Conservation (phyloP, 2,888 invertebrate genomes). For the Ischnura elegans region DNA sequence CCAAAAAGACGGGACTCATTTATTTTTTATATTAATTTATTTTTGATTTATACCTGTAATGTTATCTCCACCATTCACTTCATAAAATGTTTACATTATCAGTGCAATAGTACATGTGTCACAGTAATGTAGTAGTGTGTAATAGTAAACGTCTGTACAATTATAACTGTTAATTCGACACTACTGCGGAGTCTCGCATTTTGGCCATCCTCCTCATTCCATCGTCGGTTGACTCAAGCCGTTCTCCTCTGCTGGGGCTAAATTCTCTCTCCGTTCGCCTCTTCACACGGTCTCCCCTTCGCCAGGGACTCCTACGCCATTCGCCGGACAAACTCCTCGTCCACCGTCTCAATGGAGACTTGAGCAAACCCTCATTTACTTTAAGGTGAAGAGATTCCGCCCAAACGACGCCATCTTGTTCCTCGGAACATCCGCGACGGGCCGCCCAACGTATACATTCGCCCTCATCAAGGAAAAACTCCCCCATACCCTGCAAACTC, state of each 20-base stretch:
- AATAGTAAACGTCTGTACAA: no score
- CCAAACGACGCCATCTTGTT: constrained; percentile 14
- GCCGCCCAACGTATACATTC: background rate
- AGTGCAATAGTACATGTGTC: no score
- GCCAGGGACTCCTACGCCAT: background rate
- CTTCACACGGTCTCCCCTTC: background rate
- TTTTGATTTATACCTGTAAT: no score
- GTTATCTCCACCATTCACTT: no score
- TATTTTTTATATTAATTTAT: no score
- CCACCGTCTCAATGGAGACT: constrained; percentile 18
- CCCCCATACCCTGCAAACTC: background rate
- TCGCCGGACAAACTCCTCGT: background rate
- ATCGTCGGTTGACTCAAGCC: no score
- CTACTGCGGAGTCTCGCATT: no score
- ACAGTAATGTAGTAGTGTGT: no score
- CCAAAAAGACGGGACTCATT: no score
- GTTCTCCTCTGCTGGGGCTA: background rate
- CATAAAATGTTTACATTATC: no score
- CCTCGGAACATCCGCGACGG: constrained; percentile 2
- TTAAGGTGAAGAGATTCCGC: constrained; percentile 22
- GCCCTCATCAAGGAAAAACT: background rate
- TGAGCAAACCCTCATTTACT: constrained; percentile 35
- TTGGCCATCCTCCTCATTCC: no score
- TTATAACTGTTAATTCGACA: no score
- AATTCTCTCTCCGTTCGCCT: background rate